Evolutionary conservation across 2,113 vertebrate genomes (phyloP), one percentile per base, ranked within the genome.

Genomic region (Triplophysa dalaica): DNA sequence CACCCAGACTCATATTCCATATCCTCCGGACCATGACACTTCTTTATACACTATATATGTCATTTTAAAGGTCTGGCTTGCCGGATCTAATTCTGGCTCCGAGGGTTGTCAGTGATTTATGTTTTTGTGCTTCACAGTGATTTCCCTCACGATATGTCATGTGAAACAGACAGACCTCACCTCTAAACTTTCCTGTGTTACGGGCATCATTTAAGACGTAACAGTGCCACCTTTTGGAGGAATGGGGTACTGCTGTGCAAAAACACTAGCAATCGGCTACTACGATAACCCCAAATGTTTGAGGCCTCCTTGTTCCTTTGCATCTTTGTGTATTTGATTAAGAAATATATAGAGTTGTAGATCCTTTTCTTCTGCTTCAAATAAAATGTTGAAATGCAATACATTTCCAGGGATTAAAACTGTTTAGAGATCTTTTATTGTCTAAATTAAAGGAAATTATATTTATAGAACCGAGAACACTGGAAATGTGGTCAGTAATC

Each of bases 191-290:
- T 38, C 52, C 58, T 52, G 54, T 45, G 6, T 22, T 24, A 16
- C 22, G 3, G 19, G 1, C 0, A 41, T 11, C 81, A 67, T 75
- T 10, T 67, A 1, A 62, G 70, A 85, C 68, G 78, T 81, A 41
- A 75, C 70, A 81, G 45, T 69, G 88, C 88, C 92, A 86, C 78
- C 92, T 90, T 68, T 77, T 91, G 92, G 82, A 80, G 0, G 0
- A 29, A 21, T 14, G 13, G 17, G 45, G 33, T 29, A 65, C 10
- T 22, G 33, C 2, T 21, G 29, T 56, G 50, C 33, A 66, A 66
- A 52, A 22, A 21, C 29, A 66, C 54, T 22, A n/a, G n/a, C 33
- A 17, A 67, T 17, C 2, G 1, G 26, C 12, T 11, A 5, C n/a
- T 4, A n/a, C 11, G 24, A 64, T 5, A 58, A 33, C 26, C 11